Evolutionary conservation across 2,113 vertebrate genomes (phyloP).

Genomic region (Seriola aureovittata): DNA sequence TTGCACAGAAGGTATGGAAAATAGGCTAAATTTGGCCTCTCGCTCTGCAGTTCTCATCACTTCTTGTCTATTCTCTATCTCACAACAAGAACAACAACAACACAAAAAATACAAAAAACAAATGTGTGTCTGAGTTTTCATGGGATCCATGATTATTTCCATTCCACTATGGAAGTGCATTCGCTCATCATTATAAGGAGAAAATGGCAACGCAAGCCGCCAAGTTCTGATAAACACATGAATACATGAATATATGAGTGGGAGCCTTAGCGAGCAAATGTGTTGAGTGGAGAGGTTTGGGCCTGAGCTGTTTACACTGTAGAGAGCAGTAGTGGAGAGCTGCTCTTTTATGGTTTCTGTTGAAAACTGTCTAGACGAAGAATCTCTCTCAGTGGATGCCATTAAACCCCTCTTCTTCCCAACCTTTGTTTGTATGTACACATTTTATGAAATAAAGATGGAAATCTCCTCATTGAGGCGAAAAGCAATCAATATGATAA

Average conservation of each 20-base stretch:
- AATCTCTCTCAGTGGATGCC: conserved; percentile 49
- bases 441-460: conserved; percentile 75
- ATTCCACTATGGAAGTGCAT: conserved; percentile 65
- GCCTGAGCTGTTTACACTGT: conserved; percentile 72
- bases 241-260: conserved; percentile 82
- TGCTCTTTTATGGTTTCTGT: conserved; percentile 58
- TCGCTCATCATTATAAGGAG: conserved; percentile 73
- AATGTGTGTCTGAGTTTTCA: conserved; percentile 63
- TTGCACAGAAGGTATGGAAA: conserved; percentile 5
- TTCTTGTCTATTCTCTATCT: conserved; percentile 30
- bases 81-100: not conserved
- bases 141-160: conserved; percentile 70
- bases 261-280: conserved; percentile 60
- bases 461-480: conserved; percentile 68
- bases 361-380: conserved; percentile 63
- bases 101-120: conserved; percentile 19
- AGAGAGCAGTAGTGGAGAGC: conserved; percentile 54
- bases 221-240: conserved; percentile 82
- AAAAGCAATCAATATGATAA: conserved; percentile 83
- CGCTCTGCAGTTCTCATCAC: conserved; percentile 40
- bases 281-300: conserved; percentile 74
- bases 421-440: conserved; percentile 67
- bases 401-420: conserved; percentile 60
- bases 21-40: conserved; percentile 42
- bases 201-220: conserved; percentile 72